Evolutionary conservation across 2,113 vertebrate species (phyloP).

Genomic region (Pituophis catenifer): DNA sequence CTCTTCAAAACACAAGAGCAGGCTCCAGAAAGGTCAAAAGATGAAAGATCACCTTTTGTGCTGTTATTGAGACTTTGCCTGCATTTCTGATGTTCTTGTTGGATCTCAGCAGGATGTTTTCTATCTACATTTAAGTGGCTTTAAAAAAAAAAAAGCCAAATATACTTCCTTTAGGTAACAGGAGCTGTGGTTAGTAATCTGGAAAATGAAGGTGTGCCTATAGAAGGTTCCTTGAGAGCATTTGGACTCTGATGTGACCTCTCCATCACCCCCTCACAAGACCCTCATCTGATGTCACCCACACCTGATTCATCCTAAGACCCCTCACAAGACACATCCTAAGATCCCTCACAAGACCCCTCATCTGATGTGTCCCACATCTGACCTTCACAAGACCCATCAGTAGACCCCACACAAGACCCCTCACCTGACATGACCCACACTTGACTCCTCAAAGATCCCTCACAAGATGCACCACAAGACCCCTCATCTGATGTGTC

Average conservation of each 20-base stretch:
- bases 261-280: background rate
- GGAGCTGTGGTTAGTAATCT: background rate
- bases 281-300: background rate
- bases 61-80: background rate
- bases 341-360: too few relatives aligned
- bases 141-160: background rate
- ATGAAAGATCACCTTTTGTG: background rate
- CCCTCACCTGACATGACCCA: too few relatives aligned
- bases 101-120: constrained; percentile 8
- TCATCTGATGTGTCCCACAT: too few relatives aligned
- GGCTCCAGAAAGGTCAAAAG: constrained; percentile 8
- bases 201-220: background rate
- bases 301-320: background rate
- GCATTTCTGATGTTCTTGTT: constrained; percentile 9
- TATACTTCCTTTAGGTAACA: background rate
- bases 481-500: too few relatives aligned
- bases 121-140: background rate
- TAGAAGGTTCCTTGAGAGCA: background rate
- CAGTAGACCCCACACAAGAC: too few relatives aligned
- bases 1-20: constrained; percentile 6
- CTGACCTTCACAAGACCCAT: too few relatives aligned
- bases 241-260: background rate
- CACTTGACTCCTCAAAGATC: too few relatives aligned
- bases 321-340: too few relatives aligned
- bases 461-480: too few relatives aligned